Evolutionary conservation across 2,113 vertebrate species (phyloP).

Genomic region (Centropus bengalensis): DNA sequence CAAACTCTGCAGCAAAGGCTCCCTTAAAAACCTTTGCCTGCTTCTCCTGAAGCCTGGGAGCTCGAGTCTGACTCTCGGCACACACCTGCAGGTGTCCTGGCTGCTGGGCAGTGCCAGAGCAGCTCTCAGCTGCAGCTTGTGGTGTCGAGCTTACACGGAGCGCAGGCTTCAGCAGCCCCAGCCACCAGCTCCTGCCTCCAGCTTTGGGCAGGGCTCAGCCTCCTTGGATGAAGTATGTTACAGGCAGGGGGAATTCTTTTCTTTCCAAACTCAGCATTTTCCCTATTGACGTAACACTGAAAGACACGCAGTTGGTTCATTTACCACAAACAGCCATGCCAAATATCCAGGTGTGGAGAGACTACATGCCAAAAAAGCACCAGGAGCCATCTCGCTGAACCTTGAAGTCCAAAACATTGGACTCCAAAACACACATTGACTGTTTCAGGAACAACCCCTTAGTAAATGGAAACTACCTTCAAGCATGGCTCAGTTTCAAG

Average conservation of each 20-base stretch:
- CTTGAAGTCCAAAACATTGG: accelerated
- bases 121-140: accelerated
- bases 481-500: neutral
- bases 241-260: accelerated
- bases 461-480: accelerated
- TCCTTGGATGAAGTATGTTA: neutral
- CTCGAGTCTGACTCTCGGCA: accelerated
- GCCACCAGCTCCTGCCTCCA: neutral
- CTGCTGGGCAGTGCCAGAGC: neutral
- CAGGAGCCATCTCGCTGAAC: neutral
- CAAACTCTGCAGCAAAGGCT: neutral
- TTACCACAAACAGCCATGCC: neutral
- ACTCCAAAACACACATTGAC: accelerated
- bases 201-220: neutral
- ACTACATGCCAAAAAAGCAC: neutral
- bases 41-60: no score
- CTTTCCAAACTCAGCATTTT: neutral
- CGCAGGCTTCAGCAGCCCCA: neutral
- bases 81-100: accelerated
- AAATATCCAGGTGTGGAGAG: neutral
- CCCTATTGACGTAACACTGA: neutral
- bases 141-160: accelerated
- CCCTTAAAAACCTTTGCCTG: neutral
- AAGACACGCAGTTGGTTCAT: neutral
- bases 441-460: neutral